Evolutionary conservation across 2,888 invertebrate species (phyloP).

Genomic region (Carcina quercana): DNA sequence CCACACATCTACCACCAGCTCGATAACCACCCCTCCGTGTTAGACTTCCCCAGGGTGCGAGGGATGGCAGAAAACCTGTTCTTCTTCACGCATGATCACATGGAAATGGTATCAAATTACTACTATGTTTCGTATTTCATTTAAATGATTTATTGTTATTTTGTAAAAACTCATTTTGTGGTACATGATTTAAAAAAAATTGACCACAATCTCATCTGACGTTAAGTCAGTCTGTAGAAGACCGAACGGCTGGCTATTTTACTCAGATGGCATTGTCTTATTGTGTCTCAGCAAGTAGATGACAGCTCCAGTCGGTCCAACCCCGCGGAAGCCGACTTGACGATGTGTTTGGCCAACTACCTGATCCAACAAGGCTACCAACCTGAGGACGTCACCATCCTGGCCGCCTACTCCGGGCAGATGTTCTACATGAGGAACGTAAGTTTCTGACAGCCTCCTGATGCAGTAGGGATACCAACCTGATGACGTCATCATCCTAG

Average conservation of each 20-base stretch:
- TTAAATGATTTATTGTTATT: too few relatives aligned
- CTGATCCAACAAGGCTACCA: conserved; percentile 78
- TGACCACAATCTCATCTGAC: too few relatives aligned
- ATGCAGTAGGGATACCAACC: conserved; percentile 75
- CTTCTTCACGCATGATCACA: conserved; percentile 78
- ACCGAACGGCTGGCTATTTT: too few relatives aligned
- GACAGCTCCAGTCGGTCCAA: conserved; percentile 75
- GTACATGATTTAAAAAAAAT: too few relatives aligned
- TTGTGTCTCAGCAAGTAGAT: conserved; percentile 32
- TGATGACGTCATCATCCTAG: conserved; percentile 80
- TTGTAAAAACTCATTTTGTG: too few relatives aligned
- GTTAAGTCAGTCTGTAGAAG: too few relatives aligned
- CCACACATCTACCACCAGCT: conserved; percentile 82
- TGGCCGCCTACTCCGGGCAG: conserved; percentile 83
- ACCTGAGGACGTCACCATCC: conserved; percentile 79
- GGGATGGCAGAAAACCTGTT: conserved; percentile 78
- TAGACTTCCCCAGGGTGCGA: conserved; percentile 67
- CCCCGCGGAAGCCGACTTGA: conserved; percentile 75
- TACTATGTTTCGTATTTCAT: too few relatives aligned
- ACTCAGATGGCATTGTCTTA: too few relatives aligned
- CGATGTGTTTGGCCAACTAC: conserved; percentile 76
- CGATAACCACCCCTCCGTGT: conserved; percentile 76
- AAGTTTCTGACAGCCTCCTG: conserved; percentile 6
- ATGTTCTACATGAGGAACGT: conserved; percentile 75
- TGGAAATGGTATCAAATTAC: conserved; percentile 77